Percentiles rank a stretch among this genome's conserved stretches.
phyloP scores from a whole-genome alignment of 2,113 vertebrate species.

The Phyllostomus discolor region DNA sequence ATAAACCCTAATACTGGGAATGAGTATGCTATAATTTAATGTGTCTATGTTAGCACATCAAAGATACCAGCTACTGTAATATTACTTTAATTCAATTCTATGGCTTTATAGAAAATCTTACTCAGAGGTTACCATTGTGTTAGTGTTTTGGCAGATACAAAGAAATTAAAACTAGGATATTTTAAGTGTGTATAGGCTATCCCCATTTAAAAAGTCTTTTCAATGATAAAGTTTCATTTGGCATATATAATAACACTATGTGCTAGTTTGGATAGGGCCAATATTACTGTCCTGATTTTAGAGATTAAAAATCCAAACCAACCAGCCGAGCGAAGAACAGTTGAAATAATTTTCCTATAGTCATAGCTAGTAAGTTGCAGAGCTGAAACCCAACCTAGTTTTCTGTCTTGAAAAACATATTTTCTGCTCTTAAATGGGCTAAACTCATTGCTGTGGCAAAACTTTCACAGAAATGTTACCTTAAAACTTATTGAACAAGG shows the following conservation, averaged over 20 bases:
- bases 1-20: background rate
- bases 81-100: background rate
- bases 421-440: background rate
- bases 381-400: background rate
- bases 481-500: background rate
- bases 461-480: background rate
- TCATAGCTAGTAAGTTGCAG: background rate
- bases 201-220: background rate
- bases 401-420: background rate
- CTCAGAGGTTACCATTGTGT: background rate
- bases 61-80: background rate
- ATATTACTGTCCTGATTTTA: background rate
- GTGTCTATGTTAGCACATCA: background rate
- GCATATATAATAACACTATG: background rate
- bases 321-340: background rate
- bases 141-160: background rate
- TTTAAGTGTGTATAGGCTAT: background rate
- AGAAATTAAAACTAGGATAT: background rate
- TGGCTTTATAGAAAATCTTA: background rate
- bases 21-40: background rate
- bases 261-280: background rate
- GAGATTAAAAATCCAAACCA: constrained; percentile 13
- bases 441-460: background rate
- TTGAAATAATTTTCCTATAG: background rate
- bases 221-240: background rate